These are phyloP conservation scores for Stomatorhinus ivindoensis DNA, from an alignment of 2,113 vertebrate species.

Conservation along the genomic window DNA sequence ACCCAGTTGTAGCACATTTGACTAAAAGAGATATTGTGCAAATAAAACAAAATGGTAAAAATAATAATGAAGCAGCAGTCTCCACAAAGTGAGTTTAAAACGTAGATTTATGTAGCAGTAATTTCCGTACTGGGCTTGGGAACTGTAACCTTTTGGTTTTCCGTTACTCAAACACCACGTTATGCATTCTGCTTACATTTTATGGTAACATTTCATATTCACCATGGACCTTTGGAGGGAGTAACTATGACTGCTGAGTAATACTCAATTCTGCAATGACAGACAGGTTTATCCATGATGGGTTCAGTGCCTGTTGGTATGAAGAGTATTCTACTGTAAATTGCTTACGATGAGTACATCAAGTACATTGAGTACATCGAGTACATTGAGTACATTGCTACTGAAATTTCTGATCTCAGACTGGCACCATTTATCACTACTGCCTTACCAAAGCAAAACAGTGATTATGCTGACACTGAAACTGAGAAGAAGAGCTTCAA, in stretches of 20 bases:
- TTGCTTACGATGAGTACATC: neutral
- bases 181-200: neutral
- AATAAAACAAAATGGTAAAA: neutral
- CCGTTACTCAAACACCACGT: neutral
- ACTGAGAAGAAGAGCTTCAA: neutral
- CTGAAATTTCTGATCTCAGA: neutral
- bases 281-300: neutral
- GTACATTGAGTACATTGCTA: neutral
- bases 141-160: neutral
- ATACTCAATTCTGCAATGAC: neutral
- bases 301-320: neutral
- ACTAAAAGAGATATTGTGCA: neutral
- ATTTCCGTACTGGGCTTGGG: neutral
- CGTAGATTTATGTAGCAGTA: neutral
- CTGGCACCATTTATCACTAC: neutral
- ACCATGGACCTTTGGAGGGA: neutral
- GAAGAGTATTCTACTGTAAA: neutral
- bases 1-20: neutral
- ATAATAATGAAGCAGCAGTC: neutral
- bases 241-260: neutral
- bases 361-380: neutral
- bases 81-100: neutral
- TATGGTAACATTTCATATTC: neutral
- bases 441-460: neutral
- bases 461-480: neutral